Base-by-base conservation (phyloP, 1,140 invertebrate genomes). In the Zaprionus davidi region DNA sequence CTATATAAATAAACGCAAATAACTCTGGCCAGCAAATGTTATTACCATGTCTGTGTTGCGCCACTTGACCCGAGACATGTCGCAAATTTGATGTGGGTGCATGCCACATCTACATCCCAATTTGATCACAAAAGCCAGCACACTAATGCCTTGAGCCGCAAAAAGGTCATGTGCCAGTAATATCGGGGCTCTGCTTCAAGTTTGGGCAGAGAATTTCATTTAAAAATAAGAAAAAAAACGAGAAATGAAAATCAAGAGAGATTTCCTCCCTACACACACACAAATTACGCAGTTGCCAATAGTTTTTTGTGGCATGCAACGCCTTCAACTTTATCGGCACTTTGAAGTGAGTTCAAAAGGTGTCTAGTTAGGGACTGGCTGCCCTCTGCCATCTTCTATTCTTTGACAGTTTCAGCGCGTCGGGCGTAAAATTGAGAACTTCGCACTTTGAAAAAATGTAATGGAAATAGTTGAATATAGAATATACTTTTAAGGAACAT, bases 111-210 rank as follows among this genome's bases (percentile, higher is more conserved):
- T 71, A 71, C 44, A 71, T 75, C 67, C 71, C 59, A 75, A 75
- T 71, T 75, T 75, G 67, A 75, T 59, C 59, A 75, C 72, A 75
- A 75, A 75, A 75, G 72, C 72, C 66, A 38, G 59, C 67, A 49
- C 53, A 71, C 67, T 75, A 75, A 71, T 75, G 72, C 59, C 67
- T 28, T 75, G 59, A 71, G 59, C 59, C 67, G 72, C 72, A 70
- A 75, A 75, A 75, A 71, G 67, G 71, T 62, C 71, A 31, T 44
- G 24, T 34, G 67, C 59, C 51, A 20, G 38, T 17, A 67, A 28
- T 38, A 67, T 36, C 64, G 7, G 17, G 31, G 55, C 71, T 67
- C 53, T 58, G 62, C 62, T 65, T 17, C 28, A 56, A 72, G 49
- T n/a, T 57, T 71, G 44, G n/a, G 66, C 59, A 58, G 59, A 53